Evolutionary conservation across 35 echinoderm and acorn worm genomes (phyloP).

Genomic region (Patiria miniata): DNA sequence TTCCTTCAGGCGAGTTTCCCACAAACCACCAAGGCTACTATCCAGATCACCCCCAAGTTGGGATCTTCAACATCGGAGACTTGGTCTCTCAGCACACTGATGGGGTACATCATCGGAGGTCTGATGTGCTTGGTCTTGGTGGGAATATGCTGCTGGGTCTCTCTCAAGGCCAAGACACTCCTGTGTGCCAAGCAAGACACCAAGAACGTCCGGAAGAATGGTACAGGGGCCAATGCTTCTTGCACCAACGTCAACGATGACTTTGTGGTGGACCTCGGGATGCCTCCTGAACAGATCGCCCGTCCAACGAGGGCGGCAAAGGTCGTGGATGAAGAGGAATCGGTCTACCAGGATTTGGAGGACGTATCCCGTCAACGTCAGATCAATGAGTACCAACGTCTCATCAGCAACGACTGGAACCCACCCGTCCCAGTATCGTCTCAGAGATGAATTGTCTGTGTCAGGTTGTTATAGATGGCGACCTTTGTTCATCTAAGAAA

Average conservation of each 20-base stretch:
- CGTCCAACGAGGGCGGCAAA: background rate
- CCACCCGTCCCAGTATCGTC: background rate
- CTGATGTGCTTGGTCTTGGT: slow-evolving; percentile 3
- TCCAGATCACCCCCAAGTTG: background rate
- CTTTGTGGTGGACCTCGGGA: background rate
- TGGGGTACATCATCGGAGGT: slow-evolving; percentile 12
- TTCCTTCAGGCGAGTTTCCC: background rate
- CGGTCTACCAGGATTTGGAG: slow-evolving; percentile 1
- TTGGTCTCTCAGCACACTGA: background rate
- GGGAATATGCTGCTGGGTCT: slow-evolving; percentile 10
- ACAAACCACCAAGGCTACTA: background rate
- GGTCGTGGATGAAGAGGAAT: background rate
- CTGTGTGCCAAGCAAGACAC: background rate
- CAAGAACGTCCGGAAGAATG: background rate
- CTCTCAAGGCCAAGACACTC: background rate
- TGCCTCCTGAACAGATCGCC: background rate
- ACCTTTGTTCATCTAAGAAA: too few species aligned
- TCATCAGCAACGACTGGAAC: background rate
- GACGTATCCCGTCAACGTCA: slow-evolving; percentile 1
- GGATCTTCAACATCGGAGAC: background rate
- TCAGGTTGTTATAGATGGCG: too few species aligned
- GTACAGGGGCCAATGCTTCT: background rate
- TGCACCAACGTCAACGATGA: background rate
- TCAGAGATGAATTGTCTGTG: too few species aligned
- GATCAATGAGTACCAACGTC: background rate